Percentiles rank a stretch among this genome's conserved stretches.
These are phyloP conservation scores for Girardinichthys multiradiatus DNA, from an alignment of 2,113 vertebrate species.

Conservation along the genomic window DNA sequence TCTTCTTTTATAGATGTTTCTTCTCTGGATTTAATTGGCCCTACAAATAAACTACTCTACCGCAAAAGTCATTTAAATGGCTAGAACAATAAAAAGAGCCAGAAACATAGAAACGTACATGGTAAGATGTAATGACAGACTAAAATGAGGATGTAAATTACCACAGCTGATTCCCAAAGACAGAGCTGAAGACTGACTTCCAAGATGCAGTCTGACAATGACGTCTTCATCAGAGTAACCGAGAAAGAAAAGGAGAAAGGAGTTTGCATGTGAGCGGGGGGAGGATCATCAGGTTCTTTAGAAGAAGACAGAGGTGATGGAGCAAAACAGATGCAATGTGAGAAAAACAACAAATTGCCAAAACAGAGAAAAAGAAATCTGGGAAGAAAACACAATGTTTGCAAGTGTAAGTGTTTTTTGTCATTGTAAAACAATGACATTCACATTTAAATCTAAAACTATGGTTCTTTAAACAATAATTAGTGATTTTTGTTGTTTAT, in stretches of 20 bases:
- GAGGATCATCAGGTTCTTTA: slow-evolving; percentile 20
- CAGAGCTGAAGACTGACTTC: slow-evolving; percentile 54
- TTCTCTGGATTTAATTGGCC: slow-evolving; percentile 73
- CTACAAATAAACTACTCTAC: slow-evolving; percentile 71
- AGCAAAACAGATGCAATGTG: slow-evolving; percentile 48
- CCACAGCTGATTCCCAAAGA: slow-evolving; percentile 58
- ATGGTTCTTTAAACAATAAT: neutral
- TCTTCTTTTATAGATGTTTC: slow-evolving; percentile 62
- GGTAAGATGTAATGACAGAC: slow-evolving; percentile 31
- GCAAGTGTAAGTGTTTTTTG: slow-evolving; percentile 1
- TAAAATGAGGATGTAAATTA: slow-evolving; percentile 58
- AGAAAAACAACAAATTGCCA: slow-evolving; percentile 33
- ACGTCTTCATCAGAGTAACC: slow-evolving; percentile 56
- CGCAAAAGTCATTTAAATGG: slow-evolving; percentile 56
- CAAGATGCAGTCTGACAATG: slow-evolving; percentile 45
- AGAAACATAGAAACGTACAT: slow-evolving; percentile 15
- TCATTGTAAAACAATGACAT: neutral
- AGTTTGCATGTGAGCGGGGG: slow-evolving; percentile 11
- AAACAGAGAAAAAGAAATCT: slow-evolving; percentile 18
- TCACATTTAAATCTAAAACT: neutral
- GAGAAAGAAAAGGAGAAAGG: slow-evolving; percentile 15
- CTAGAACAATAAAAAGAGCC: slow-evolving; percentile 33
- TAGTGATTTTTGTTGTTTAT: neutral
- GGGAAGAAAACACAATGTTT: slow-evolving; percentile 10
- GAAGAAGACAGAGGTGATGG: slow-evolving; percentile 40